Evolutionary conservation across 2,888 invertebrate genomes (phyloP), one percentile per base, ranked within the genome.

Genomic region (Lithophane ornitopus): DNA sequence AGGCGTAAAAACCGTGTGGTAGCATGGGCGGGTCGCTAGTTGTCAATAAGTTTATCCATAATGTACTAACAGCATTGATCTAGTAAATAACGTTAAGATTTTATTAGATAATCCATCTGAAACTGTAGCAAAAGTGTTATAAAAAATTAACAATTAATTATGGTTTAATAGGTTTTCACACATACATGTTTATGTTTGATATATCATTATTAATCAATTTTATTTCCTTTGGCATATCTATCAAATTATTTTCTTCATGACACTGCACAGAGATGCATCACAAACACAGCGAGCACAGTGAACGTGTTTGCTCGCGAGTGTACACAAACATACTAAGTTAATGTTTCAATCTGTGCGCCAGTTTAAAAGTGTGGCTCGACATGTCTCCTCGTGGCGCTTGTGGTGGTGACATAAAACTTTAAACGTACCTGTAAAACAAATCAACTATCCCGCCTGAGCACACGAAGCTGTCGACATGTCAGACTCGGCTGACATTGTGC

Each of bases 301-400:
- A 54, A 46, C 58, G 56, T 56, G 34, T 78, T 46, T 65, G 68
- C 39, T 70, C 54, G 46, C 80, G 58, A 79, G n/a, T 66, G 54
- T 61, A 75, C 70, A 62, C 68, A 62, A 65, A 75, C 71, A 63
- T 54, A 34, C 3, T 22, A 69, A 49, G 56, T 79, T 63, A 72
- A 61, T 62, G 61, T 59, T 84, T 84, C 70, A 79, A 82, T 74
- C 65, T 71, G 44, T 39, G 26, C 52, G n/a, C 34, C 62, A 44
- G 56, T 82, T 74, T 61, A 65, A 80, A 76, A 76, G 28, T 54
- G 34, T 28, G n/a, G 19, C 66, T 44, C 6, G 49, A 34, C 56
- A 62, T 67, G 56, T 34, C 67, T 34, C 19, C 16, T 46, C 14
- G 4, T 68, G 44, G 26, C 7, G 34, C 69, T 39, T 39, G 19